Conservation (phyloP, 2,888 invertebrate species). For the Parapristionchus giblindavisi region DNA sequence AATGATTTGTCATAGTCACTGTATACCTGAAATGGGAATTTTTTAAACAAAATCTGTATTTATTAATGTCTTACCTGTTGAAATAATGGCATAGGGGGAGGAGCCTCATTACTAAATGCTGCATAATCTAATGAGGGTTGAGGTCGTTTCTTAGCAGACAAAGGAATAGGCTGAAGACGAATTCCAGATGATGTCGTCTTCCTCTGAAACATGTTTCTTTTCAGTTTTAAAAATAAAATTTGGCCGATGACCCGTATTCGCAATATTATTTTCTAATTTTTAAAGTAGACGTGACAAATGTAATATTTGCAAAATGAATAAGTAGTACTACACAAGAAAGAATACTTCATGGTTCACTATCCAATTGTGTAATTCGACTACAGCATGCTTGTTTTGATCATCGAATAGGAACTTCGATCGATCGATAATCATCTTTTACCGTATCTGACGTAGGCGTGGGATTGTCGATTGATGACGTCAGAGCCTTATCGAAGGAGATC, state of each 20-base stretch:
- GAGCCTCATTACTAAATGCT: constrained; percentile 49
- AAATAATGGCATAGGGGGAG: constrained; percentile 54
- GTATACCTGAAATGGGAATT: too few relatives aligned
- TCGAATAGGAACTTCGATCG: constrained; percentile 13
- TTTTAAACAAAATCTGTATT: too few relatives aligned
- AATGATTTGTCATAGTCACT: constrained; percentile 33
- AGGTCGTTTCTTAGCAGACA: constrained; percentile 9
- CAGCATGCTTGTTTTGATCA: neutral
- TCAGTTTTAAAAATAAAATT: neutral
- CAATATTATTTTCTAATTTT: neutral
- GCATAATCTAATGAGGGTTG: constrained; percentile 38
- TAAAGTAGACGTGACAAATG: neutral
- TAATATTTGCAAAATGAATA: neutral
- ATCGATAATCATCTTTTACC: too few relatives aligned
- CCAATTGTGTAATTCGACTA: constrained; percentile 12
- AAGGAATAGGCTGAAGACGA: constrained; percentile 11
- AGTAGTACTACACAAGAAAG: neutral
- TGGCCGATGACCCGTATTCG: too few relatives aligned
- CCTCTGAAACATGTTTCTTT: neutral
- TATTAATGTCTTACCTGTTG: constrained; percentile 45
- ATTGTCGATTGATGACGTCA: neutral
- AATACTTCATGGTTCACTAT: constrained; percentile 8
- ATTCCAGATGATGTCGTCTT: too few relatives aligned
- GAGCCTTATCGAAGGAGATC: constrained; percentile 37
- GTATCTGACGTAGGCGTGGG: neutral